phyloP scores from a whole-genome alignment of 2,113 vertebrate genomes.

The Alethe diademata region DNA sequence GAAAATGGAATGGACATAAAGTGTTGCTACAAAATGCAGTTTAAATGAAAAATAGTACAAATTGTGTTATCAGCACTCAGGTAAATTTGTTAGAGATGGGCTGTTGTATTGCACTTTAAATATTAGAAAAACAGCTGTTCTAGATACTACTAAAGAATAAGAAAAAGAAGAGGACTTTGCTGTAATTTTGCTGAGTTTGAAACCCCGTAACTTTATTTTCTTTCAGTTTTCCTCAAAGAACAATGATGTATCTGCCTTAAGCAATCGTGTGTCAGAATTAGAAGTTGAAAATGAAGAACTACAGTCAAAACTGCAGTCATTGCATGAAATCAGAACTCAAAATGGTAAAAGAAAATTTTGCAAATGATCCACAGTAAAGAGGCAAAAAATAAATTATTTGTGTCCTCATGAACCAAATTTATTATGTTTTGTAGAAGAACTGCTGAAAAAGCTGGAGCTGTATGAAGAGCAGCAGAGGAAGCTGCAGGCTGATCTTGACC shows the following conservation, averaged over 20 bases:
- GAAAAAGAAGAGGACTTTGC: not conserved
- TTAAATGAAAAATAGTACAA: not conserved
- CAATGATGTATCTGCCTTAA: slow-evolving; percentile 72
- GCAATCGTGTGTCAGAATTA: slow-evolving; percentile 72
- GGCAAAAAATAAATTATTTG: not conserved
- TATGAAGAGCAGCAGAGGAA: slow-evolving; percentile 91
- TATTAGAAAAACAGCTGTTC: not conserved
- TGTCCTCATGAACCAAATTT: not conserved
- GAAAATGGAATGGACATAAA: not conserved
- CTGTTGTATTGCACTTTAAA: not conserved
- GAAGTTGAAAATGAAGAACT: slow-evolving; percentile 81
- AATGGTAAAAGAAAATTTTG: slow-evolving; percentile 75
- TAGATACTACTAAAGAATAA: not conserved
- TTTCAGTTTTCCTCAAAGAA: slow-evolving; percentile 73
- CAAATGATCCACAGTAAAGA: not conserved
- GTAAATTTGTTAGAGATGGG: not conserved
- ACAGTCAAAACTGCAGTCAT: slow-evolving; percentile 77
- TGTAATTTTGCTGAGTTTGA: not conserved
- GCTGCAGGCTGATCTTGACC: slow-evolving; percentile 88
- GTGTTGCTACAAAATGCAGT: not conserved
- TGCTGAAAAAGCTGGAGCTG: slow-evolving; percentile 82
- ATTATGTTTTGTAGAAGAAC: slow-evolving; percentile 70
- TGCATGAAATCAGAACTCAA: slow-evolving; percentile 76
- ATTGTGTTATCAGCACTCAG: not conserved
- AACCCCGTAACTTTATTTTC: not conserved